Evolutionary conservation across 1,140 invertebrate genomes (phyloP), one percentile per base, ranked within the genome.

Genomic region (Lasioglossum baleicum): DNA sequence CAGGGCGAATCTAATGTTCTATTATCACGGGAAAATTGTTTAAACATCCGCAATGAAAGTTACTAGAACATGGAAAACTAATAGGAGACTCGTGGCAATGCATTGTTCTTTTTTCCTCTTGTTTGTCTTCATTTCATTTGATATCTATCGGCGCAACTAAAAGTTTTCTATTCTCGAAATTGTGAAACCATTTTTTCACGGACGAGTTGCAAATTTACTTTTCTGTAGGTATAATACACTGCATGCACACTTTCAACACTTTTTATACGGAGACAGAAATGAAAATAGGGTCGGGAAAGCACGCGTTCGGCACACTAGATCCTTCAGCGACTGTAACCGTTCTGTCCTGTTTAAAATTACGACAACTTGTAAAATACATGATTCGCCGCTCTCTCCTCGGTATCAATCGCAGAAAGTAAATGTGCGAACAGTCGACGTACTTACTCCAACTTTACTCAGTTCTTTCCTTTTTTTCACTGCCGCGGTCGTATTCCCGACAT

Each of bases 71-170:
- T 20, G 5, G 15, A 13, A 8, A 44, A 17, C 20, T 10, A 10
- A n/a, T n/a, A 35, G 40, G 17, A 64, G 15, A 4, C 26, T 70
- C 22, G 20, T 22, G 61, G 17, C n/a, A 51, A 51, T 17, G 13
- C 44, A 63, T 77, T 11, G 42, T 63, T 64, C 44, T 70, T 72
- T 78, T 70, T 78, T 78, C 26, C 60, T 61, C 53, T 78, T 78
- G 7, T 71, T 71, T 22, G 44, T 72, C 75, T 72, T 78, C 75
- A 78, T 78, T 60, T 78, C 75, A 63, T 64, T 78, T 51, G 35
- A 44, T 26, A 26, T 75, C 15, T 56, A 40, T 71, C 44, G 68
- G 35, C 42, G 40, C 53, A 26, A 26, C 61, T 67, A 26, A 48
- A 71, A 40, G 40, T 53, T 13, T 53, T 70, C 2, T 20, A 51